Conservation (phyloP, 2,113 vertebrate species). For the Amphiprion ocellaris region DNA sequence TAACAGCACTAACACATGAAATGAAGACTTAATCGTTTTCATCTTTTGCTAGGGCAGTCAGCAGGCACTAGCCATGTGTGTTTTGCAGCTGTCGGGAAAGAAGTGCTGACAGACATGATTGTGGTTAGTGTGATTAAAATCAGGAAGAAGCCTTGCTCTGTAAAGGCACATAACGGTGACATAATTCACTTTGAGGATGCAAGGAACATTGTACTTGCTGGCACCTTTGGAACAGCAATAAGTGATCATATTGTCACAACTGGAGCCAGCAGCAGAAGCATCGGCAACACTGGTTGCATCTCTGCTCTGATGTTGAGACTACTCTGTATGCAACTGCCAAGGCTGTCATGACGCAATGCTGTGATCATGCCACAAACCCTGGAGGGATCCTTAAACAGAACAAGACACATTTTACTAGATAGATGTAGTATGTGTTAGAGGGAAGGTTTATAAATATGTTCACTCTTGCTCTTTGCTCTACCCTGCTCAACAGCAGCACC, state of each 20-base stretch:
- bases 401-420: conserved; percentile 48
- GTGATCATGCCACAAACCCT: conserved; percentile 39
- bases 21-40: background rate
- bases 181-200: conserved; percentile 7
- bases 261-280: conserved; percentile 16
- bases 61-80: conserved; percentile 4
- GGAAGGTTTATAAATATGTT: conserved; percentile 31
- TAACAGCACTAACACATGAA: background rate
- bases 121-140: conserved; percentile 34
- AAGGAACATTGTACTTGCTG: conserved; percentile 13
- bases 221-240: conserved; percentile 15
- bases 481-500: background rate
- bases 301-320: conserved; percentile 48
- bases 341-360: conserved; percentile 72
- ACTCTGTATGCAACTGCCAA: conserved; percentile 36
- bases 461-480: background rate
- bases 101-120: conserved; percentile 39
- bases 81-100: background rate
- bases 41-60: background rate
- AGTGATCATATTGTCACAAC: conserved; percentile 35
- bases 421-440: conserved; percentile 27
- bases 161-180: conserved; percentile 1
- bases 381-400: conserved; percentile 58
- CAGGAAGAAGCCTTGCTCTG: conserved; percentile 17
- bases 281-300: conserved; percentile 2